These are phyloP conservation scores for Novumbra hubbsi DNA, from an alignment of 2,797 vertebrate genomes.

Conservation along the genomic window DNA sequence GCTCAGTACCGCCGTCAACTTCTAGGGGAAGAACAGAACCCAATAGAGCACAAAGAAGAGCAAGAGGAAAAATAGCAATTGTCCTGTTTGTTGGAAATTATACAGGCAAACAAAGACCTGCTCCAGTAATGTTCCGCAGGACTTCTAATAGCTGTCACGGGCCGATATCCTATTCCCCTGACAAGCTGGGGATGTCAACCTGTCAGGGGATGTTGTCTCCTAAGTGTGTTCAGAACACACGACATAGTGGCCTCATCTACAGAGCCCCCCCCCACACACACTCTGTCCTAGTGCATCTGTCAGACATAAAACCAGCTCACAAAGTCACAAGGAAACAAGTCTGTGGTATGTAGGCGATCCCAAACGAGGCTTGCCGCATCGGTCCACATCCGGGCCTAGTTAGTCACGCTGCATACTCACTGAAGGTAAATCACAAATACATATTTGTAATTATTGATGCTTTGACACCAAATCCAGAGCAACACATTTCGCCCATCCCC, in stretches of 20 bases:
- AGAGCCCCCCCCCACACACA: slow-evolving; percentile 31
- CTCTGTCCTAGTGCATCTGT: slow-evolving; percentile 37
- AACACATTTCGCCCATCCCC: slow-evolving; percentile 13
- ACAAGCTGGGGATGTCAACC: slow-evolving; percentile 42
- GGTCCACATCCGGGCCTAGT: background rate
- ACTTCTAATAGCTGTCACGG: slow-evolving; percentile 48
- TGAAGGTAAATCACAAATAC: background rate
- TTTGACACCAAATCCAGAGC: background rate
- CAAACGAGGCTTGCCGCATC: background rate
- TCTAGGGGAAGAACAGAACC: slow-evolving; percentile 65
- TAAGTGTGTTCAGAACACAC: slow-evolving; percentile 29
- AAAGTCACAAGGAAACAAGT: slow-evolving; percentile 21
- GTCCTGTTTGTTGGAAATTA: slow-evolving; percentile 21
- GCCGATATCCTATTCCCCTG: slow-evolving; percentile 55
- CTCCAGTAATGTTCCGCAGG: slow-evolving; percentile 37
- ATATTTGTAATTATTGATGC: background rate
- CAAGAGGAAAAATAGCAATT: slow-evolving; percentile 16
- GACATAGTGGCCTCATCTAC: slow-evolving; percentile 32
- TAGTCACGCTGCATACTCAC: background rate
- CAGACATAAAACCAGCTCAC: slow-evolving; percentile 27
- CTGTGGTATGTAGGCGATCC: background rate
- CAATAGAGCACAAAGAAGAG: background rate
- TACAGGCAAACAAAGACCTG: slow-evolving; percentile 51
- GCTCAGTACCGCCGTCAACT: slow-evolving; percentile 87
- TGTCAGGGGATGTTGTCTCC: slow-evolving; percentile 48